phyloP scores from a whole-genome alignment of 35 echinoderm and acorn worm genomes.

The Ophioderma brevispina region DNA sequence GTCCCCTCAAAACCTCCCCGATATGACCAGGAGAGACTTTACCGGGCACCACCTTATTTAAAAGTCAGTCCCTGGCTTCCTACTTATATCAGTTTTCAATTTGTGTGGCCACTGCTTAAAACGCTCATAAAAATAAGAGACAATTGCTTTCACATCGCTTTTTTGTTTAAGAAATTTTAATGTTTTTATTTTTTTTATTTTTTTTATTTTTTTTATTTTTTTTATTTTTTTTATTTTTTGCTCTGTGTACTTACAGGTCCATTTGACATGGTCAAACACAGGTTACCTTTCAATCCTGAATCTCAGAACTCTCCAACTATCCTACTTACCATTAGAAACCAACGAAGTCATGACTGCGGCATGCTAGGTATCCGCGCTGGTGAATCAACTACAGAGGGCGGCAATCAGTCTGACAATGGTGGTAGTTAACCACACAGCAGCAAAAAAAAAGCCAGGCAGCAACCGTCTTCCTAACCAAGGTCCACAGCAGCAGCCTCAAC shows the following conservation, averaged over 20 bases:
- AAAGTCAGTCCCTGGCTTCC: too few species aligned
- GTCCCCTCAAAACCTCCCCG: too few species aligned
- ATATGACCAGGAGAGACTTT: too few species aligned
- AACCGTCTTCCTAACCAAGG: conserved; percentile 25
- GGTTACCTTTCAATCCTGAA: background rate
- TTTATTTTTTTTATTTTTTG: background rate
- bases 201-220: too few species aligned
- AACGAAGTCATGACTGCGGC: conserved; percentile 47
- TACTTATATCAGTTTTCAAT: too few species aligned
- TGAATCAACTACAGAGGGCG: conserved; percentile 25
- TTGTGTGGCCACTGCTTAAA: too few species aligned
- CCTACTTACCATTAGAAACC: background rate
- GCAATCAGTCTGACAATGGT: background rate
- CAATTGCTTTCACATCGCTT: too few species aligned
- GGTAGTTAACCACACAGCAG: background rate
- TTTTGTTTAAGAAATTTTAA: too few species aligned
- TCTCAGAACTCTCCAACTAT: background rate
- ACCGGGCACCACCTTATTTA: too few species aligned
- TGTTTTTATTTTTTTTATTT: too few species aligned
- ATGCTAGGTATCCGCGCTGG: conserved; percentile 70
- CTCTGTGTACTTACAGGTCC: background rate
- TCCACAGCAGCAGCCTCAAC: conserved; percentile 23
- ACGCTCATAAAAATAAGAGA: too few species aligned
- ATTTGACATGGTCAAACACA: conserved; percentile 5
- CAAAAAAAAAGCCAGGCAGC: too few species aligned